Percentiles rank a stretch among this genome's conserved stretches.
These are phyloP conservation scores for Drosophila sproati DNA, from an alignment of 1,140 invertebrate genomes.

Conservation along the genomic window DNA sequence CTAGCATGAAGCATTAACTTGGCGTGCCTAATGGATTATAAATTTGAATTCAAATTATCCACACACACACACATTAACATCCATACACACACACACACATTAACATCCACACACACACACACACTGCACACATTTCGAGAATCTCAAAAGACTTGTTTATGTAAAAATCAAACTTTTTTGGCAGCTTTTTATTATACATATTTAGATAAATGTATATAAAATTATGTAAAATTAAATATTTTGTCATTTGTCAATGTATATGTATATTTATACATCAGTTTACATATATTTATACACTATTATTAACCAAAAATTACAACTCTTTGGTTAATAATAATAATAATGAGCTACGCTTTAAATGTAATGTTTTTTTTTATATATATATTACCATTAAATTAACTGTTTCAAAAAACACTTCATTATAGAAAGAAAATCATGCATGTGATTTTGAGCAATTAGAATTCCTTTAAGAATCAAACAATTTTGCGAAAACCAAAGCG, in stretches of 20 bases:
- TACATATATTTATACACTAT: too few species aligned
- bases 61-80: slow-evolving; percentile 21
- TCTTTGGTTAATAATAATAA: too few species aligned
- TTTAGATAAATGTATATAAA: neutral
- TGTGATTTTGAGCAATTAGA: too few species aligned
- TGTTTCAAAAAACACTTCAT: too few species aligned
- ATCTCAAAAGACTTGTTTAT: slow-evolving; percentile 76
- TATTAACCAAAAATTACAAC: too few species aligned
- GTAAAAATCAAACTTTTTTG: slow-evolving; percentile 51
- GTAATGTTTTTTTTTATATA: too few species aligned
- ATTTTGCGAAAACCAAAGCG: too few species aligned
- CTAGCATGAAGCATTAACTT: slow-evolving; percentile 3
- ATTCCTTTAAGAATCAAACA: too few species aligned
- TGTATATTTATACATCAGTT: neutral
- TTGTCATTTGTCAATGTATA: neutral
- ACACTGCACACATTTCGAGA: slow-evolving; percentile 55
- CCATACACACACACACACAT: slow-evolving; percentile 14
- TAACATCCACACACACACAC: slow-evolving; percentile 5
- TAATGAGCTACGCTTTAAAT: too few species aligned
- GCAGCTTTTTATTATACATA: slow-evolving; percentile 15
- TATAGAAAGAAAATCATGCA: too few species aligned
- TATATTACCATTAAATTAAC: too few species aligned
- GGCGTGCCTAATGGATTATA: slow-evolving; percentile 64
- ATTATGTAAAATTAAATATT: slow-evolving; percentile 4
- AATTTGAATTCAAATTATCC: slow-evolving; percentile 49